These are phyloP conservation scores for Rhinolophus ferrumequinum DNA, from an alignment of 2,113 vertebrate species.

Conservation along the genomic window DNA sequence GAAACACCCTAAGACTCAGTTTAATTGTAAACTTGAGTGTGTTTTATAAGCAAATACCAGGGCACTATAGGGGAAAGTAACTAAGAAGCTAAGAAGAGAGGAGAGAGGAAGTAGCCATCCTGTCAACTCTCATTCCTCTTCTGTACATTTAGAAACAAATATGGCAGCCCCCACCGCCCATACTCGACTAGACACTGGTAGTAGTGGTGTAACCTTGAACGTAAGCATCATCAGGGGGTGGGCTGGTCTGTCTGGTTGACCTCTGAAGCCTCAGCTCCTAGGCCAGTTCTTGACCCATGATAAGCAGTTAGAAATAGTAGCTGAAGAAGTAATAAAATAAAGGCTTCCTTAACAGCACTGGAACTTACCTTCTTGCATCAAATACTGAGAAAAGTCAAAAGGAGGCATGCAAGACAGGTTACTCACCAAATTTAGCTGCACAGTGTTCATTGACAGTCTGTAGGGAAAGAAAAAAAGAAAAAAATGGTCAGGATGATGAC, in stretches of 20 bases:
- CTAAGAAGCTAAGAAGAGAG: not conserved
- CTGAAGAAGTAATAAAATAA: not conserved
- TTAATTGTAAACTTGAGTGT: not conserved
- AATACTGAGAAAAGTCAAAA: slow-evolving; percentile 21
- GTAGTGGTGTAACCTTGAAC: not conserved
- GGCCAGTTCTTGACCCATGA: not conserved
- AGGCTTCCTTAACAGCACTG: not conserved
- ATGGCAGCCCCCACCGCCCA: rapidly evolving
- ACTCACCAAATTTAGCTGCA: slow-evolving; percentile 75
- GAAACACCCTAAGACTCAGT: not conserved
- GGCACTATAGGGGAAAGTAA: not conserved
- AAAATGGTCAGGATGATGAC: not conserved
- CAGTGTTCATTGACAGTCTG: slow-evolving; percentile 31
- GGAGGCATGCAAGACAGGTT: not conserved
- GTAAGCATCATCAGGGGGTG: not conserved
- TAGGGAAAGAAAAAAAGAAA: slow-evolving; percentile 8
- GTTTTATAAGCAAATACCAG: slow-evolving; percentile 21
- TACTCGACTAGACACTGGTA: not conserved
- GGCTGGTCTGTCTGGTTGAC: not conserved
- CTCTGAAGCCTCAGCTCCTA: not conserved
- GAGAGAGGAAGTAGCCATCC: not conserved
- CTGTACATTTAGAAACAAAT: not conserved
- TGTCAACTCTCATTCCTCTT: not conserved
- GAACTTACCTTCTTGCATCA: not conserved
- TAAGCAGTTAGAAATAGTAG: not conserved